Percentiles rank a stretch among this genome's conserved stretches.
phyloP scores from a whole-genome alignment of 2,888 invertebrate species.

The Alcis repandata region DNA sequence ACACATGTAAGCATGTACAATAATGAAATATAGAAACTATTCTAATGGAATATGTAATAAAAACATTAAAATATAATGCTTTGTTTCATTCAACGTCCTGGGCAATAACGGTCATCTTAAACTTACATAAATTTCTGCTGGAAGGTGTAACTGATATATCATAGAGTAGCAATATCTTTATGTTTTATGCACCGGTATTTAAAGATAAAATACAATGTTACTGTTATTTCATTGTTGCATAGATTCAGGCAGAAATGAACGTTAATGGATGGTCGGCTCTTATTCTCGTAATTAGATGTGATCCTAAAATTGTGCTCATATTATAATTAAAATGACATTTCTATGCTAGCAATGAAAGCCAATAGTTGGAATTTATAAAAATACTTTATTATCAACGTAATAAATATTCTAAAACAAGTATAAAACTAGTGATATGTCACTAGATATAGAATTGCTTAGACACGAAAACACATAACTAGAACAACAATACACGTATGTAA shows the following conservation, averaged over 20 bases:
- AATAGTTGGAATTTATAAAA: constrained; percentile 57
- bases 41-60: constrained; percentile 87
- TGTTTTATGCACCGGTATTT: too few relatives aligned
- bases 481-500: constrained; percentile 9
- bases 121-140: background rate
- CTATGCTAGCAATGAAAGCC: constrained; percentile 14
- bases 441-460: constrained; percentile 51
- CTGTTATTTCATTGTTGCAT: too few relatives aligned
- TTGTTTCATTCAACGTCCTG: constrained; percentile 22
- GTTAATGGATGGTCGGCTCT: background rate
- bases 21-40: constrained; percentile 83
- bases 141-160: too few relatives aligned
- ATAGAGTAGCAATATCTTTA: too few relatives aligned
- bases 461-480: constrained; percentile 22
- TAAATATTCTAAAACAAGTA: constrained; percentile 51
- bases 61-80: constrained; percentile 69
- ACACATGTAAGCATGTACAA: constrained; percentile 73
- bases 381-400: constrained; percentile 62
- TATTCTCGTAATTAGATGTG: too few relatives aligned
- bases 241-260: background rate
- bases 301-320: too few relatives aligned
- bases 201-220: too few relatives aligned
- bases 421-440: constrained; percentile 68
- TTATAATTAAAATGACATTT: too few relatives aligned
- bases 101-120: background rate